Percentiles rank a stretch among this genome's conserved stretches.
phyloP scores from a whole-genome alignment of 2,113 vertebrate genomes.

The Vulpes lagopus region DNA sequence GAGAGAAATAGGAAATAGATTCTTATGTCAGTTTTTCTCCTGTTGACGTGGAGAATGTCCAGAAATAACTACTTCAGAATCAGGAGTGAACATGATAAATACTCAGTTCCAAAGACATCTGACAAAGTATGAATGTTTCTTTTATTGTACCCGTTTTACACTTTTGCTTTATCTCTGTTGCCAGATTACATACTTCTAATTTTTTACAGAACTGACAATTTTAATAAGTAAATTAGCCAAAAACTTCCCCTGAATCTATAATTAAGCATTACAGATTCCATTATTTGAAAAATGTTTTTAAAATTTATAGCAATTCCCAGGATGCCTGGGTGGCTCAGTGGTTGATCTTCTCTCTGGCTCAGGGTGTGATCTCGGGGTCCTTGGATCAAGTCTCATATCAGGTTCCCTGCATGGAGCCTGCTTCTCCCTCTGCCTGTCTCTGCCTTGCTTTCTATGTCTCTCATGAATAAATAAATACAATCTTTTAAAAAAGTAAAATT shows the following conservation, averaged over 20 bases:
- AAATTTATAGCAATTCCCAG: not conserved
- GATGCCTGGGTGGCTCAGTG: no score
- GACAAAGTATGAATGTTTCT: not conserved
- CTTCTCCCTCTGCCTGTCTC: no score
- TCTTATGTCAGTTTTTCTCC: slow-evolving; percentile 21
- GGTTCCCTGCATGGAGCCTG: no score
- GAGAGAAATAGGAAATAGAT: slow-evolving; percentile 34
- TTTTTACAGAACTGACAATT: not conserved
- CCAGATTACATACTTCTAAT: not conserved
- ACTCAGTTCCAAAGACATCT: not conserved
- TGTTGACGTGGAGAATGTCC: not conserved
- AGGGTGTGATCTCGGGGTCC: no score
- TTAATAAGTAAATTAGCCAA: not conserved
- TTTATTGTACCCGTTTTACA: not conserved
- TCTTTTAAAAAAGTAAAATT: not conserved
- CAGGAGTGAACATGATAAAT: not conserved
- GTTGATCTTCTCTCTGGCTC: no score
- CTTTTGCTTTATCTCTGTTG: not conserved
- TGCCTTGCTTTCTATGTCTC: no score
- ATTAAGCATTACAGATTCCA: not conserved
- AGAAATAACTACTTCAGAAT: not conserved
- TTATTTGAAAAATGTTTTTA: not conserved
- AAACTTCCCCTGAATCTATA: not conserved
- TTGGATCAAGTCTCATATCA: no score
- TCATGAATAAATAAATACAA: no score